Conservation (phyloP, 2,797 vertebrate species). For the Phalloptychus januarius region DNA sequence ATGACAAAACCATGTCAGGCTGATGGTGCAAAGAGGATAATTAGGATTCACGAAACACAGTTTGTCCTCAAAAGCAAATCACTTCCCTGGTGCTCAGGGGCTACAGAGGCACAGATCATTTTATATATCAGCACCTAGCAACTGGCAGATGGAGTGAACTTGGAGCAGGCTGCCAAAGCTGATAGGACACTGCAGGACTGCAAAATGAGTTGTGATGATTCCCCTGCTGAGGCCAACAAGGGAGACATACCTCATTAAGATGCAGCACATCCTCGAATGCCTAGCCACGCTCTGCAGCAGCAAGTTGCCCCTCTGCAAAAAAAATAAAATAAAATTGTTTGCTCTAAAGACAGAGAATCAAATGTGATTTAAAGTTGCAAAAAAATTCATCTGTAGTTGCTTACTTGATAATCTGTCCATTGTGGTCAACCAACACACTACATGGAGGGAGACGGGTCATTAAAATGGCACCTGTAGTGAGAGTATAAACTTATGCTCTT, state of each 20-base stretch:
- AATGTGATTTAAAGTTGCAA: not conserved
- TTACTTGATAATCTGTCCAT: constrained; percentile 38
- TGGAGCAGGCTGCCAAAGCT: constrained; percentile 77
- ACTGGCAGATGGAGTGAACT: constrained; percentile 83
- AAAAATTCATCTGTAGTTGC: constrained; percentile 14
- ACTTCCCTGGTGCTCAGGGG: constrained; percentile 81
- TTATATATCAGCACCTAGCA: constrained; percentile 86
- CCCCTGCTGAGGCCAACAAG: constrained; percentile 76
- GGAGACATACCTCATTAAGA: constrained; percentile 78
- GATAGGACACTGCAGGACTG: constrained; percentile 79
- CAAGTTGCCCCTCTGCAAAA: constrained; percentile 50
- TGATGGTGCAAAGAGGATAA: constrained; percentile 77
- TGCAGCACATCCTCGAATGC: constrained; percentile 70
- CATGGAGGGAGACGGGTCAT: constrained; percentile 57
- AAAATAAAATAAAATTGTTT: constrained; percentile 10
- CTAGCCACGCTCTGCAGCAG: constrained; percentile 62
- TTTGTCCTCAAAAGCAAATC: constrained; percentile 82
- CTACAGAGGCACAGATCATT: constrained; percentile 81
- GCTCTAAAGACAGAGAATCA: constrained; percentile 38
- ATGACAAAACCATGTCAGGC: constrained; percentile 70
- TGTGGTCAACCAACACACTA: constrained; percentile 37
- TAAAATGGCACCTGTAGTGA: constrained; percentile 72
- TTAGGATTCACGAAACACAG: constrained; percentile 84
- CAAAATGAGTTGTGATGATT: constrained; percentile 78
- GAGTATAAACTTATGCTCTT: constrained; percentile 53